phyloP scores from a whole-genome alignment of 2,113 vertebrate species.

The Lichenostomus cassidix region DNA sequence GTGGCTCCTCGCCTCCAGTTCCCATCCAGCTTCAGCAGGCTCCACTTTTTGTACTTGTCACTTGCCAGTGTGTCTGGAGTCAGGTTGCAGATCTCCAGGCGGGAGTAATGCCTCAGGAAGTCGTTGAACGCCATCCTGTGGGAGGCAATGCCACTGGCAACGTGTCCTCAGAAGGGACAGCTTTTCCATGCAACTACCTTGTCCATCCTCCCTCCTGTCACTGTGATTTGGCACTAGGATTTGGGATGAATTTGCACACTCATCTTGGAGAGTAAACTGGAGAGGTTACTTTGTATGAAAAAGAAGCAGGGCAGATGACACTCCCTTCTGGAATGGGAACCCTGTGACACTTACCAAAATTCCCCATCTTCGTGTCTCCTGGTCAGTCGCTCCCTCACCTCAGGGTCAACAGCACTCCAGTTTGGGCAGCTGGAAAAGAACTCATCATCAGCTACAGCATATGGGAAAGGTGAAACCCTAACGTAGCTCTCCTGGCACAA shows the following conservation, averaged over 20 bases:
- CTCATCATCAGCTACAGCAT: not conserved
- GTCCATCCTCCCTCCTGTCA: not conserved
- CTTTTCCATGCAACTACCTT: not conserved
- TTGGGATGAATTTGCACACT: not conserved
- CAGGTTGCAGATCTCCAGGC: constrained; percentile 93
- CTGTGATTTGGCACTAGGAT: not conserved
- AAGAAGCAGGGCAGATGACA: not conserved
- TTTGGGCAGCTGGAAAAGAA: constrained; percentile 80
- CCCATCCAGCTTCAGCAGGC: constrained; percentile 85
- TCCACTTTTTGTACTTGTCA: constrained; percentile 88
- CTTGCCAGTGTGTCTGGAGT: constrained; percentile 87
- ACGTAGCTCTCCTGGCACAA: not conserved
- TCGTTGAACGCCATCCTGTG: constrained; percentile 91
- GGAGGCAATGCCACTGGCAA: not conserved
- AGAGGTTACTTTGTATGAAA: not conserved
- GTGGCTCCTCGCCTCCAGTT: constrained; percentile 91
- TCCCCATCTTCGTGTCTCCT: constrained; percentile 87
- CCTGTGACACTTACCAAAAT: constrained; percentile 80
- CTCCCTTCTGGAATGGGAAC: not conserved
- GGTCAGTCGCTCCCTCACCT: constrained; percentile 75
- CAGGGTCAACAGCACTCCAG: constrained; percentile 82
- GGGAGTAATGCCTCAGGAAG: constrained; percentile 87
- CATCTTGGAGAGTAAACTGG: not conserved
- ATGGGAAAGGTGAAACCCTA: not conserved
- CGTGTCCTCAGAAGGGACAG: accelerated